These are phyloP conservation scores for Numenius phaeopus DNA, from an alignment of 2,797 vertebrate genomes.

Conservation along the genomic window DNA sequence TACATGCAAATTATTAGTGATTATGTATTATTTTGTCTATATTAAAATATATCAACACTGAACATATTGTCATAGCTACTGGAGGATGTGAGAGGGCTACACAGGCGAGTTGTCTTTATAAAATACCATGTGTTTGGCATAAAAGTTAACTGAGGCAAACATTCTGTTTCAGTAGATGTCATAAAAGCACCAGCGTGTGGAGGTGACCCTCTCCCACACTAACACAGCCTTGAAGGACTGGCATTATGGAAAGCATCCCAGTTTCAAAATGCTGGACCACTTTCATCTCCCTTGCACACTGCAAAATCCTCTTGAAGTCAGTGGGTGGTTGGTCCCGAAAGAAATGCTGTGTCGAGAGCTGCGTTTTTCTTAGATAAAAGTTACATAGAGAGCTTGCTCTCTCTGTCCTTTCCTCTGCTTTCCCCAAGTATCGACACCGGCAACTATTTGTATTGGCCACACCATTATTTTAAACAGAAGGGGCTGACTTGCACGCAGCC, in stretches of 20 bases:
- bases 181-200: background rate
- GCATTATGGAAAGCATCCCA: slow-evolving; percentile 35
- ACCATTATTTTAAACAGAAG: slow-evolving; percentile 36
- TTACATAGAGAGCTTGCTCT: background rate
- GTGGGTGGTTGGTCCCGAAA: slow-evolving; percentile 24
- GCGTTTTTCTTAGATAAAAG: slow-evolving; percentile 31
- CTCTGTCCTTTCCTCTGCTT: background rate
- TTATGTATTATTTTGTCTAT: slow-evolving; percentile 71
- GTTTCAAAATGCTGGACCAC: background rate
- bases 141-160: slow-evolving; percentile 37
- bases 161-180: slow-evolving; percentile 48
- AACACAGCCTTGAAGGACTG: slow-evolving; percentile 39
- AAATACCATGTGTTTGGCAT: slow-evolving; percentile 64
- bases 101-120: background rate
- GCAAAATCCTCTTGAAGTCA: slow-evolving; percentile 7
- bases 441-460: slow-evolving; percentile 37
- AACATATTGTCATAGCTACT: slow-evolving; percentile 69
- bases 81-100: slow-evolving; percentile 41
- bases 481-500: background rate
- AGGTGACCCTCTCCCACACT: slow-evolving; percentile 54
- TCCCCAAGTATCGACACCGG: background rate
- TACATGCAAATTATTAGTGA: slow-evolving; percentile 62
- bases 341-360: background rate
- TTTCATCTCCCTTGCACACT: background rate
- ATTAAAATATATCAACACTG: slow-evolving; percentile 69